Evolutionary conservation across 2,113 vertebrate species (phyloP).

Genomic region (Alces alces): DNA sequence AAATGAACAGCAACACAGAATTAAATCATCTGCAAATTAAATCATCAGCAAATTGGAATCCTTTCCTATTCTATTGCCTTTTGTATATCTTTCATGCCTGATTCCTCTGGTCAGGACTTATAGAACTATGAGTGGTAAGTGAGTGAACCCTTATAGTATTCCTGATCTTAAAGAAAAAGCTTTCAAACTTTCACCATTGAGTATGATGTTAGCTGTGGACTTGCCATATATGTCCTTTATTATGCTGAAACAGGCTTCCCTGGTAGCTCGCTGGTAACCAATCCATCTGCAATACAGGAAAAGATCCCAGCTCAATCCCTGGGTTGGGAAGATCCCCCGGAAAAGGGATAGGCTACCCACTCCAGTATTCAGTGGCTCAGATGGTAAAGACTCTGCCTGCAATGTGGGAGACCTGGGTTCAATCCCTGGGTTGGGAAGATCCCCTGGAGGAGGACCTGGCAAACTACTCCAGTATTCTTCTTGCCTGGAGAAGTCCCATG

Average conservation of each 20-base stretch:
- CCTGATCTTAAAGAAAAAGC: neutral
- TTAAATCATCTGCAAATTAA: neutral
- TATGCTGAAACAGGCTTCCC: neutral
- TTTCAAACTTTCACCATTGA: neutral
- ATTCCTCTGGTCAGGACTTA: neutral
- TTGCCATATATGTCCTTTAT: neutral
- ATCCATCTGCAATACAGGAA: neutral
- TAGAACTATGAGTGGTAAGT: neutral
- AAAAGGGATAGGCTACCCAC: neutral
- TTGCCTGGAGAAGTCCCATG: neutral
- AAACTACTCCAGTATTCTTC: neutral
- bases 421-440: neutral
- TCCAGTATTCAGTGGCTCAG: neutral
- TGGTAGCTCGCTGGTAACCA: neutral
- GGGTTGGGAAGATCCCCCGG: neutral
- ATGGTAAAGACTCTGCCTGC: neutral
- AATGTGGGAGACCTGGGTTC: neutral
- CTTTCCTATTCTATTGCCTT: neutral
- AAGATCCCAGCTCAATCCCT: neutral
- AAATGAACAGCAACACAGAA: neutral
- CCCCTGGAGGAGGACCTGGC: neutral
- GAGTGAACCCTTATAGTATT: neutral
- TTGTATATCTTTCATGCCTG: neutral
- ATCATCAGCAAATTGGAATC: neutral
- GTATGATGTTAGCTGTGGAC: neutral